phyloP scores from a whole-genome alignment of 2,888 invertebrate species.

The Spodoptera exigua region DNA sequence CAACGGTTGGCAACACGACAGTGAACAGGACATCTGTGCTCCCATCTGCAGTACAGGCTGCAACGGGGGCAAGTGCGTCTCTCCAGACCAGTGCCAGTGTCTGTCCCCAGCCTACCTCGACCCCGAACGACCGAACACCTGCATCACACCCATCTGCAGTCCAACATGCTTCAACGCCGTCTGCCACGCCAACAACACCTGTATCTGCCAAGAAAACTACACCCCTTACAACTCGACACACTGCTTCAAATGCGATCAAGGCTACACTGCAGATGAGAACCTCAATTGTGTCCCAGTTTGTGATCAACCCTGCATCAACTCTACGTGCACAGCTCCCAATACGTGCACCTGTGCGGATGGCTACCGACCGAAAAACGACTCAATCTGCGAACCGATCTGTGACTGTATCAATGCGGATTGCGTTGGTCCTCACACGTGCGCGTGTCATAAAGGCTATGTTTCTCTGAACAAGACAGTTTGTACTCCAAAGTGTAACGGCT shows the following conservation, averaged over 20 bases:
- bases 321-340: slow-evolving; percentile 67
- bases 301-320: slow-evolving; percentile 55
- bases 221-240: slow-evolving; percentile 70
- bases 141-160: slow-evolving; percentile 71
- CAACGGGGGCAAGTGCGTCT: slow-evolving; percentile 78
- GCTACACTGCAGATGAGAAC: slow-evolving; percentile 60
- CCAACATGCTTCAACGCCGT: slow-evolving; percentile 74
- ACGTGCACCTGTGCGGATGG: slow-evolving; percentile 69
- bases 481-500: slow-evolving; percentile 49
- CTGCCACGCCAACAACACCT: slow-evolving; percentile 74
- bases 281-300: slow-evolving; percentile 64
- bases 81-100: slow-evolving; percentile 78
- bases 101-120: slow-evolving; percentile 71
- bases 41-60: slow-evolving; percentile 87
- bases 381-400: slow-evolving; percentile 73
- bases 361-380: slow-evolving; percentile 56
- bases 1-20: slow-evolving; percentile 78
- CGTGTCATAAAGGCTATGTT: slow-evolving; percentile 77
- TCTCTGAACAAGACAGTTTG: slow-evolving; percentile 57
- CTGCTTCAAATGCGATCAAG: slow-evolving; percentile 69
- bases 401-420: slow-evolving; percentile 82
- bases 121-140: slow-evolving; percentile 70
- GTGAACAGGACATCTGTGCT: slow-evolving; percentile 74
- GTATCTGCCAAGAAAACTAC: slow-evolving; percentile 70
- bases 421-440: slow-evolving; percentile 76